phyloP scores from a whole-genome alignment of 2,113 vertebrate genomes.

The Petaurus breviceps region DNA sequence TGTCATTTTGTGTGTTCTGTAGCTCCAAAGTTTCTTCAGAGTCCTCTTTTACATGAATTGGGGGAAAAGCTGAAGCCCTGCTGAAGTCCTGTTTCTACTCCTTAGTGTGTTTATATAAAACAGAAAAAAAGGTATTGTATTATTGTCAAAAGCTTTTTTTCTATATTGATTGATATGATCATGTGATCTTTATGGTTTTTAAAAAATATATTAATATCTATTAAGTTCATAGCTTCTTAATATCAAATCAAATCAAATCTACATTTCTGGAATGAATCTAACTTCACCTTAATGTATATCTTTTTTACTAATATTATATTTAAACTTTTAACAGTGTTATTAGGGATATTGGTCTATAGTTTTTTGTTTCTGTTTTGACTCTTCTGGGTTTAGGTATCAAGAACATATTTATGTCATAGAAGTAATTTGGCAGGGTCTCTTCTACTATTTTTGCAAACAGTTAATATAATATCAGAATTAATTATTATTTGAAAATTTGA shows the following conservation, averaged over 20 bases:
- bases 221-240: not conserved
- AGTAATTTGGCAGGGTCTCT: not conserved
- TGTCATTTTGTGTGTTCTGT: no score
- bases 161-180: not conserved
- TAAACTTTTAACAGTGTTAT: not conserved
- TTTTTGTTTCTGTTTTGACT: not conserved
- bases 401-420: not conserved
- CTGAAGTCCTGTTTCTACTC: no score
- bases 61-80: no score
- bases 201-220: not conserved
- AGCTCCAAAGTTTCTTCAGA: no score
- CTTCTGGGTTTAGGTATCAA: not conserved
- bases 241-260: not conserved
- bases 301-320: not conserved
- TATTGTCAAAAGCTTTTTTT: not conserved
- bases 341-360: not conserved
- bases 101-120: no score
- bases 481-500: not conserved
- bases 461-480: not conserved
- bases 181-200: not conserved
- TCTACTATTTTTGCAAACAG: not conserved
- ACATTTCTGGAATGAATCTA: not conserved
- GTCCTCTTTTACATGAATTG: no score
- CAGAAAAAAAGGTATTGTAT: not conserved
- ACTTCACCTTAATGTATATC: not conserved